Evolutionary conservation across 2,113 vertebrate genomes (phyloP), one percentile per base, ranked within the genome.

Genomic region (Osmerus eperlanus): DNA sequence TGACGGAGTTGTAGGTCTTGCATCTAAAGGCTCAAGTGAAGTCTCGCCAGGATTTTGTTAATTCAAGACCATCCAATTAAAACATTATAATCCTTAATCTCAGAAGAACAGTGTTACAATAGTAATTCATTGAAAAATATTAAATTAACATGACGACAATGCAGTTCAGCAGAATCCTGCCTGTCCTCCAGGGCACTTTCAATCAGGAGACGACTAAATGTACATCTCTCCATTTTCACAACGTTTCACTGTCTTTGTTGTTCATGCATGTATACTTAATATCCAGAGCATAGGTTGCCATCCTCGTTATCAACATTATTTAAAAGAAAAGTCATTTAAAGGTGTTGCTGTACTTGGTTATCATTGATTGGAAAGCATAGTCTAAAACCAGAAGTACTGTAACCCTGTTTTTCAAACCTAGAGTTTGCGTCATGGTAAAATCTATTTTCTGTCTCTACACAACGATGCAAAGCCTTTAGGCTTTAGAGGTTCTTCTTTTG

Each of bases 301-400:
- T 18, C 65, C 60, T 68, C 55, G 19, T 16, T 16, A 61, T 67
- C 41, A 18, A 74, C 65, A 70, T 55, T 71, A 66, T 78, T 76
- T 68, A 16, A 53, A 62, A 67, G 53, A 3, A 25, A 51, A 73
- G 59, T 51, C 47, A 25, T 77, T n/a, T 15, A 19, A 55, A 28
- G 3, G 25, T 62, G 59, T 60, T 64, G 29, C 81, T 85, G 67
- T 73, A 74, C 72, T 75, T 60, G 66, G 76, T 74, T 75, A 73
- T 71, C 70, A 64, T 51, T 65, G 55, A 78, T 72, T 70, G 88
- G 72, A 91, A 82, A 84, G 21, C 21, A 87, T 77, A 83, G 87
- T 87, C 82, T 78, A 81, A 87, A 89, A 84, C 80, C 86, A 91
- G 77, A 89, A 83, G 90, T 93, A 93, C 92, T 93, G 90, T 93